Evolutionary conservation across 2,113 vertebrate genomes (phyloP), one percentile per base, ranked within the genome.

Genomic region (Pelodiscus sinensis): DNA sequence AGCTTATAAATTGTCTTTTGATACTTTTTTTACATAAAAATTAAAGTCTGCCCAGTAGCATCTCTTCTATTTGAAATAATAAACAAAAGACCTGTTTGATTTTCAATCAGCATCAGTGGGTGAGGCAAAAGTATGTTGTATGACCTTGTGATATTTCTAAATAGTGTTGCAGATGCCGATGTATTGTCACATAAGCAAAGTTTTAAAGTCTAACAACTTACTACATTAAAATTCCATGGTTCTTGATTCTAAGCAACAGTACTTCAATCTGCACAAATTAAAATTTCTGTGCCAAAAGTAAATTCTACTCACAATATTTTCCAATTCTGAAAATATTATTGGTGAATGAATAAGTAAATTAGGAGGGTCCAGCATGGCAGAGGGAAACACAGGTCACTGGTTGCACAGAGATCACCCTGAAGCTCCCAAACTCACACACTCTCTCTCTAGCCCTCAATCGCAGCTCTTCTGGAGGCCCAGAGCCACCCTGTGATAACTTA

Each of bases 211-310:
- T 86, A 56, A 13, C 3, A 44, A 31, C 11, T 75, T 88, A 86
- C 55, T 90, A 82, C 80, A 92, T 62, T 81, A 91, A 88, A 58
- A 10, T 52, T 91, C 13, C 79, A 84, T 87, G 35, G 58, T 85
- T 56, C 27, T 71, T 68, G 29, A 35, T 73, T 80, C 52, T 2
- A 85, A 85, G 4, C 11, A n/a, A 60, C 62, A 83, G 38, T 71
- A 35, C 24, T 60, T 25, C 12, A 60, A 9, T 60, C 11, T 21
- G 19, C 24, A 24, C 21, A 60, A 25, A 24, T 58, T 58, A 10
- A 25, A 60, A 60, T 25, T 27, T 60, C 10, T 60, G 10, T 60
- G 2, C 58, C 58, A 27, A 27, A 60, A 25, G 5, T 12, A 25
- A 58, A 25, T 58, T 58, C 57, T 58, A 5, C 58, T 58, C 22